Base-by-base conservation (phyloP, 2,113 vertebrate species). In the Thinocorus orbignyianus region DNA sequence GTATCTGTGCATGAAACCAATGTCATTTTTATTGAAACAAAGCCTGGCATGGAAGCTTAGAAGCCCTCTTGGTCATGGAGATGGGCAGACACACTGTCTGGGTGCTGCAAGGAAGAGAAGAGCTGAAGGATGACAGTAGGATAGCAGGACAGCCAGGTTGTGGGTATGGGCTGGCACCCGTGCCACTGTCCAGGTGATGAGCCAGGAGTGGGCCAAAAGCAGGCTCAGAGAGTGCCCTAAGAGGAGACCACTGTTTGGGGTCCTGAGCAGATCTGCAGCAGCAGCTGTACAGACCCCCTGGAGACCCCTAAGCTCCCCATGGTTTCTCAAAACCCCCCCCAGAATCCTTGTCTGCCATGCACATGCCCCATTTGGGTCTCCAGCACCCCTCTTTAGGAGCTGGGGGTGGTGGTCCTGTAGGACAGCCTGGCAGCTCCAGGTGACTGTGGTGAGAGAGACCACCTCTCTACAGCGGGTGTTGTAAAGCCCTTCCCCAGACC, bases 281-380 rank as follows among this genome's bases (percentile, higher is more conserved):
- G 30, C 37, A 35, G 44, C 44, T 23, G 23, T 52, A 2, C 28
- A 33, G 44, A 55, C 9, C 9, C 2, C 0, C 10, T 19, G 58
- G 13, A 24, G 16, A 42, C 4, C 20, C 35, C 24, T 19, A 17
- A 0, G 7, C 26, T 57, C 13, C 48, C 28, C 1, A 0, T 11
- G 5, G 4, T 3, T 73, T 61, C 31, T 9, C 14, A 83, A 46
- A 13, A 52, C 9, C 2, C 7, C 13, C 10, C 10, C 13, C 26
- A n/a, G 20, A 8, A 24, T 17, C 51, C 17, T 62, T 4, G 1
- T 58, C 20, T 65, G 39, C 49, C 26, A 25, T 14, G 35, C 10
- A 42, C 35, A 4, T 17, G 26, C 7, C 20, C 13, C 4, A 20
- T 58, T 39, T 58, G 28, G 13, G 17, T 54, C 30, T 23, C 41